Evolutionary conservation across 35 echinoderm and acorn worm species (phyloP).

Genomic region (Apostichopus parvimensis): DNA sequence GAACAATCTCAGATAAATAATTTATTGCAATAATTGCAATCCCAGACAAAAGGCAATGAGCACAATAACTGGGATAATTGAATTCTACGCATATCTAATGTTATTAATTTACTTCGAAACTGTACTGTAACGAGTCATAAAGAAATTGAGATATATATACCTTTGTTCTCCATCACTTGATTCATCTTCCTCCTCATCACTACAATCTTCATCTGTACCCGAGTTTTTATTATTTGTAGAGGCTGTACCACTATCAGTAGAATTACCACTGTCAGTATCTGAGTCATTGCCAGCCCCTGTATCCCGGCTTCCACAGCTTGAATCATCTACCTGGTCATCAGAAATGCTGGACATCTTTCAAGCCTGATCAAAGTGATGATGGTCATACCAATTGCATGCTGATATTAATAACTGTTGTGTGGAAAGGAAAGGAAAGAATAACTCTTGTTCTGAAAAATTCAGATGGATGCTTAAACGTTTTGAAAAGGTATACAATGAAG

Average conservation of each 20-base stretch:
- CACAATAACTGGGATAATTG: too few relatives aligned
- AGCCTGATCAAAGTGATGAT: background rate
- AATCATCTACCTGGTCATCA: slow-evolving; percentile 72
- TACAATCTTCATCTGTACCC: slow-evolving; percentile 31
- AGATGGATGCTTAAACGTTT: too few relatives aligned
- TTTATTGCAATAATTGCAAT: too few relatives aligned
- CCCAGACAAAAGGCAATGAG: too few relatives aligned
- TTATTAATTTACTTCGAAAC: too few relatives aligned
- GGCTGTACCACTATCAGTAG: slow-evolving; percentile 64
- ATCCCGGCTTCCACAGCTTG: slow-evolving; percentile 71
- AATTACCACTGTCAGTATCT: slow-evolving; percentile 82
- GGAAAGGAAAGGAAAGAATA: background rate
- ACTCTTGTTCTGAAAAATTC: too few relatives aligned
- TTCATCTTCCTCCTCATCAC: slow-evolving; percentile 53
- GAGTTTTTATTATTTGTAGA: slow-evolving; percentile 41
- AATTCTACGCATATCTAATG: too few relatives aligned
- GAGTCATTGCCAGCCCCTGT: slow-evolving; percentile 65
- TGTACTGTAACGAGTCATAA: too few relatives aligned
- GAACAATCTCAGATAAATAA: too few relatives aligned
- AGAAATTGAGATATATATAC: background rate
- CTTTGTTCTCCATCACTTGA: slow-evolving; percentile 62
- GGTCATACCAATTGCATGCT: background rate
- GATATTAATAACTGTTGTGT: background rate
- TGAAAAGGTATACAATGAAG: too few relatives aligned
- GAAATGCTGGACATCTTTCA: slow-evolving; percentile 62